Evolutionary conservation across 1,140 invertebrate genomes (phyloP).

Genomic region (Neocloeon triangulifer): DNA sequence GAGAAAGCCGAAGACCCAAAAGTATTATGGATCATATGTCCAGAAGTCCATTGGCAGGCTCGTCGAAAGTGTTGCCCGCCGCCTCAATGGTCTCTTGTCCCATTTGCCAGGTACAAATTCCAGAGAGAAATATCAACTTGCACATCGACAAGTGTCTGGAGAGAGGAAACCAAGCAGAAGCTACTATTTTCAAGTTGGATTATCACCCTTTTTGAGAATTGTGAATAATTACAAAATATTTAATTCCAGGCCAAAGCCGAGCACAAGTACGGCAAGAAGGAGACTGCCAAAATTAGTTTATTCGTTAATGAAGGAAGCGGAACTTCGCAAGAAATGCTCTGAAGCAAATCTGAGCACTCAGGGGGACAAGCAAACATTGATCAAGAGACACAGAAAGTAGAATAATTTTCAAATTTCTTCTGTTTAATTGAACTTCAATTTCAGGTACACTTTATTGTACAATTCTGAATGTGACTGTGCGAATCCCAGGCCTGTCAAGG

Average conservation of each 20-base stretch:
- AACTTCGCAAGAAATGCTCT: slow-evolving; percentile 23
- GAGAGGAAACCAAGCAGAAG: slow-evolving; percentile 10
- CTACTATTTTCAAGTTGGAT: slow-evolving; percentile 8
- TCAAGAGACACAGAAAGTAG: slow-evolving; percentile 18
- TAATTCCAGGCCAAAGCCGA: slow-evolving; percentile 12
- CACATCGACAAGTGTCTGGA: slow-evolving; percentile 29
- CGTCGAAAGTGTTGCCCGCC: neutral
- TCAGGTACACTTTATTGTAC: slow-evolving; percentile 19
- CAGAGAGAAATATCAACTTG: slow-evolving; percentile 20
- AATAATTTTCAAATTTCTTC: neutral
- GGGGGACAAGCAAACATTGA: slow-evolving; percentile 23
- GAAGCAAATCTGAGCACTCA: slow-evolving; percentile 21
- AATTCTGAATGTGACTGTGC: slow-evolving; percentile 25
- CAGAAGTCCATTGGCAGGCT: too few species aligned
- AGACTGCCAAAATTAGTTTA: slow-evolving; percentile 28
- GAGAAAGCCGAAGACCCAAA: too few species aligned
- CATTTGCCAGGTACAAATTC: slow-evolving; percentile 24
- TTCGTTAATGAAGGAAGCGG: slow-evolving; percentile 25
- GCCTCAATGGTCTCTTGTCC: slow-evolving; percentile 24
- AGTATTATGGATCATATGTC: too few species aligned
- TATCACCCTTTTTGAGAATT: slow-evolving; percentile 5
- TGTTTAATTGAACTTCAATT: slow-evolving; percentile 6
- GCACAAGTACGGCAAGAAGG: slow-evolving; percentile 16
- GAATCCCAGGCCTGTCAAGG: slow-evolving; percentile 18
- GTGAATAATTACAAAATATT: too few species aligned